A percentile compares a stretch with the other conserved stretches of the same genome.
These are phyloP conservation scores for Drosophila pegasa DNA, from an alignment of 2,888 invertebrate genomes.

Conservation along the genomic window DNA sequence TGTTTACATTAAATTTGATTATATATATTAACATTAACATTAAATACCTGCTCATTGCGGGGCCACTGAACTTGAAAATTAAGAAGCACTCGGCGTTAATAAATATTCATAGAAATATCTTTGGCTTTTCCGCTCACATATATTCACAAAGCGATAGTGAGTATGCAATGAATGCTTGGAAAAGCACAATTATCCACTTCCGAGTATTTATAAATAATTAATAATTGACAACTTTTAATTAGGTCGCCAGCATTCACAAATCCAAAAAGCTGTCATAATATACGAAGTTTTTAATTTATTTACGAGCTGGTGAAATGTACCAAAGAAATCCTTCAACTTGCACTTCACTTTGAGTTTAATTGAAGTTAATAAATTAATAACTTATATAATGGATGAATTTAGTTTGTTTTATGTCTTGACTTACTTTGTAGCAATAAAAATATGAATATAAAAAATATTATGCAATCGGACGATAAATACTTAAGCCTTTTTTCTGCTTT, in stretches of 20 bases:
- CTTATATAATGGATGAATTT: not conserved
- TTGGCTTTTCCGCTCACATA: not conserved
- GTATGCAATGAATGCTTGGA: not conserved
- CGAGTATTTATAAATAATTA: slow-evolving; percentile 4
- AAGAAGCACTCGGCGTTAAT: slow-evolving; percentile 2
- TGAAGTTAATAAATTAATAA: not conserved
- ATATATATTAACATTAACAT: slow-evolving; percentile 7
- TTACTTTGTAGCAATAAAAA: no score
- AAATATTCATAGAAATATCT: slow-evolving; percentile 9
- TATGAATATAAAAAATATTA: no score
- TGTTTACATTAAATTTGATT: slow-evolving; percentile 43
- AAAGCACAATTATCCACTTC: not conserved
- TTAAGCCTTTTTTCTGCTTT: no score
- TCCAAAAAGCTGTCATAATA: not conserved
- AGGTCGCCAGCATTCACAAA: not conserved
- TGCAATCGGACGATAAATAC: no score
- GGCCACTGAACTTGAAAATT: slow-evolving; percentile 14
- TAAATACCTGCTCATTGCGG: slow-evolving; percentile 31
- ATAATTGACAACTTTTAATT: not conserved
- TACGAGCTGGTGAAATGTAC: not conserved
- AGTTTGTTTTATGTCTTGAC: not conserved
- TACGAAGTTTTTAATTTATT: not conserved
- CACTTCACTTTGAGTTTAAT: not conserved
- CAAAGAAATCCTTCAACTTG: not conserved
- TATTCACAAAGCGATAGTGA: not conserved